Evolutionary conservation across 2,888 invertebrate genomes (phyloP).

Genomic region (Meta bourneti): DNA sequence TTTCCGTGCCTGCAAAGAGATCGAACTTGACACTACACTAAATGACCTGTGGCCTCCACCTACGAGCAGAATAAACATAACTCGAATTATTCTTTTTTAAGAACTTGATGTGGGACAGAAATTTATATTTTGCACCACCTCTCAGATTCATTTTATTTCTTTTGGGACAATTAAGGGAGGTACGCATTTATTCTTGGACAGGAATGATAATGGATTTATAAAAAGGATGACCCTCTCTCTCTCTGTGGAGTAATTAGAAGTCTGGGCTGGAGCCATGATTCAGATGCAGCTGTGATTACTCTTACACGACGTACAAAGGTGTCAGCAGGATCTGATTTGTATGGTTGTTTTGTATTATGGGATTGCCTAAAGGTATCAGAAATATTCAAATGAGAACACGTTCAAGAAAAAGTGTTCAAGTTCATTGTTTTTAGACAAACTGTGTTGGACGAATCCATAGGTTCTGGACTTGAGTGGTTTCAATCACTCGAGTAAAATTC

Average conservation of each 20-base stretch:
- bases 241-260: neutral
- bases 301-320: too few relatives aligned
- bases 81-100: neutral
- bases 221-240: neutral
- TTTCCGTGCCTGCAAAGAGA: conserved; percentile 5
- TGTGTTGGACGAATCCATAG: too few relatives aligned
- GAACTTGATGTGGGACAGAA: neutral
- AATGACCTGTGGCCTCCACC: conserved; percentile 17
- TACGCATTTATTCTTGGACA: neutral
- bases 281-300: neutral
- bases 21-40: conserved; percentile 35
- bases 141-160: neutral
- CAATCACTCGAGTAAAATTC: too few relatives aligned
- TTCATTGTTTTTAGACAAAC: too few relatives aligned
- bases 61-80: neutral
- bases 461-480: too few relatives aligned
- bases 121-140: neutral
- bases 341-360: too few relatives aligned
- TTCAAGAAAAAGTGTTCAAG: too few relatives aligned
- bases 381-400: too few relatives aligned
- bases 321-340: too few relatives aligned
- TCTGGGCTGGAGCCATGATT: neutral
- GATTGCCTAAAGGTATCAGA: too few relatives aligned
- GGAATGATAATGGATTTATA: neutral
- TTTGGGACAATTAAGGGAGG: neutral